Base-by-base conservation (phyloP, 2,113 vertebrate species). In the Hiodon tergisus region DNA sequence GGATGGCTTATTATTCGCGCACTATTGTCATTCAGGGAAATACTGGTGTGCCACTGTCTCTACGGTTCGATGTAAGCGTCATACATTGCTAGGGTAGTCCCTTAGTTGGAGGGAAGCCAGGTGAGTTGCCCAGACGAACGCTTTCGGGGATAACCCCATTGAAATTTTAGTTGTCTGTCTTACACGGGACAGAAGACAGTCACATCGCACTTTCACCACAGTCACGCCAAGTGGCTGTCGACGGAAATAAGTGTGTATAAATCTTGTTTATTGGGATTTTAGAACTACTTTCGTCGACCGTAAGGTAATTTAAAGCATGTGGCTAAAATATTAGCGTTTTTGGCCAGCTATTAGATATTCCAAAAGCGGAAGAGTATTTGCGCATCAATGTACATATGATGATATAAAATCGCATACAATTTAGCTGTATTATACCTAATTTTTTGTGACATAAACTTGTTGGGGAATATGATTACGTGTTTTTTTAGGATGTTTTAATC, bases 21-120 rank as follows among this genome's bases (percentile, higher is more conserved):
- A 13, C 76, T 46, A 59, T 75, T 48, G 76, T 78, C 61, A 76
- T 76, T 48, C 70, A 69, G 53, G 72, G 73, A 80, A 82, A 78
- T 68, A 78, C 61, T 62, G 54, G 76, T 70, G 48, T 67, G 65
- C 53, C 72, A 77, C 74, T 53, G 67, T 57, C 70, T 74, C 59
- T 71, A 14, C 51, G 73, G 58, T 74, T 66, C 60, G 4, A 61
- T 53, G 66, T 71, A 82, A 69, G 73, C 60, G 62, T 78, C 78
- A 59, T 71, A 68, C 74, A 48, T 68, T 59, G 63, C 69, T 71
- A 50, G 16, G 14, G 63, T 47, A 59, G 46, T 10, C 9, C 71
- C 11, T 70, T 48, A 70, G 17, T 9, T 51, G 17, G 17, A 47
- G 52, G 66, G 31, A 62, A 68, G 51, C 50, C 14, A 73, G 58